Base-by-base conservation (phyloP, 2,113 vertebrate genomes). In the Myocastor coypus region DNA sequence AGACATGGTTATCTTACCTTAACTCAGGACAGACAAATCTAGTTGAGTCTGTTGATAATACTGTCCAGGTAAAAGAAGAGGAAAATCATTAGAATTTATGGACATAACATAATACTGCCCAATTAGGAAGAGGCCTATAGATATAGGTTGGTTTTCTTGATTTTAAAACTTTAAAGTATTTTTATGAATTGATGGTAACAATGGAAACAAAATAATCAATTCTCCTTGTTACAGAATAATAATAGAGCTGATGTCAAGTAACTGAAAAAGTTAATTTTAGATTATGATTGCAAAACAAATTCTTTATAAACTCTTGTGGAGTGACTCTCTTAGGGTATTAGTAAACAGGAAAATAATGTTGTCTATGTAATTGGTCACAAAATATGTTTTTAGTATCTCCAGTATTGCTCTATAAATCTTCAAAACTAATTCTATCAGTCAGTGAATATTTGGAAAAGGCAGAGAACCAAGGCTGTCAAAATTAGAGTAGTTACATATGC, bases 181-280 rank as follows among this genome's bases (percentile, higher is more conserved):
- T 75, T 85, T 61, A 94, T 24, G 32, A 83, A 40, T 22, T 63
- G 83, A n/a, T 87, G 20, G 7, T 34, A 16, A 80, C 1, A 26
- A 66, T 61, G 3, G 8, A 78, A 84, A 87, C 8, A 78, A 81
- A 40, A 88, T 24, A 73, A 30, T 24, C 3, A 83, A 85, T 37
- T 80, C n/a, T n/a, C 17, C 22, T 52, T 80, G 20, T 66, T 42
- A 87, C 46, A 26, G 19, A 71, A 80, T 73, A 16, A 42, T 24
- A 63, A 91, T 81, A 59, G 1, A 24, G 69, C n/a, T 84, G 22
- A 42, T 57, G 32, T 78, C 37, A 83, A n/a, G 28, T 71, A 87
- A 78, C 59, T 92, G 34, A 28, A 22, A 61, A 81, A 46, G 55
- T 84, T 84, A 80, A 68, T 69, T 93, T 92, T 68, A 90, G 46